Base-by-base conservation (phyloP, 2,888 invertebrate species). In the Aphodius granarius region DNA sequence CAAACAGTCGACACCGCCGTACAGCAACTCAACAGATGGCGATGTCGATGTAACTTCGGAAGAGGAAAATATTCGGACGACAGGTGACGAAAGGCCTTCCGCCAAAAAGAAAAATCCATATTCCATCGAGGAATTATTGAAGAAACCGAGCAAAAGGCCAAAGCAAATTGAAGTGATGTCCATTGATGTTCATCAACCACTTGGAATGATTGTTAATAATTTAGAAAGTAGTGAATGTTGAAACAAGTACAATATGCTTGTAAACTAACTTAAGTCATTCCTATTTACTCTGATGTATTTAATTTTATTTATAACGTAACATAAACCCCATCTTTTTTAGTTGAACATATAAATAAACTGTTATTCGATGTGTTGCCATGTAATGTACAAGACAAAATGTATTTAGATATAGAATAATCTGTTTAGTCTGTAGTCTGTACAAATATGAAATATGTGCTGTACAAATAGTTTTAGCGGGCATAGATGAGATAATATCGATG, bases 71-170 rank as follows among this genome's bases (percentile, higher is more conserved):
- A 6, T 73, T 21, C 65, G 73, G 68, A 73, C 72, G 63, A 79
- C 81, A 5, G 79, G 81, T 13, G 81, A 83, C 71, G 80, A 81
- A 62, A 81, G 79, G 76, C 81, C 82, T 6, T 81, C 81, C 83
- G 86, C 76, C 79, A 90, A 90, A 79, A 93, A 95, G 85, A 91
- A 93, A 78, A 95, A 95, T 84, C 95, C 95, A 0, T 96, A 96
- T 84, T 95, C 95, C 0, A 96, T 96, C 83, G 96, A 95, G 81
- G 96, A 96, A 83, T 86, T 96, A 6, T 84, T 96, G 22, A 96
- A 95, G 84, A 95, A 95, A 81, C 95, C 95, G 0, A 93, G 92
- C 78, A 93, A 92, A 83, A 90, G 90, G 81, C 86, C 87, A 9
- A 86, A 85, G 80, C 82, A 83, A 4, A 76, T 79, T 62, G 77